These are phyloP conservation scores for Podarcis muralis DNA, from an alignment of 2,113 vertebrate species.

Conservation along the genomic window DNA sequence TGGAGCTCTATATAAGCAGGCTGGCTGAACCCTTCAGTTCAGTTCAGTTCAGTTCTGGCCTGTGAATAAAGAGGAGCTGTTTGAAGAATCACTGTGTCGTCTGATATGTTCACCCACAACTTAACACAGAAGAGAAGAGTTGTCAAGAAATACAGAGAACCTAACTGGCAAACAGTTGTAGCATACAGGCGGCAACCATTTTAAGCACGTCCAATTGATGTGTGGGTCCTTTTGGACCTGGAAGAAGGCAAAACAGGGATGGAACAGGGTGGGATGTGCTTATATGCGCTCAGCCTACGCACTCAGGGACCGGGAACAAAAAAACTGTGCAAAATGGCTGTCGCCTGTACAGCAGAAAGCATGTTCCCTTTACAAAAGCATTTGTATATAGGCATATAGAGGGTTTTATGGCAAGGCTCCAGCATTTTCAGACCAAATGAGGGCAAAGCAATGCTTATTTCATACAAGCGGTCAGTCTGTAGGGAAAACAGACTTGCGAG, in stretches of 20 bases:
- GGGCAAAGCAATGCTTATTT: slow-evolving; percentile 1
- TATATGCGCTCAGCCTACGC: too few relatives aligned
- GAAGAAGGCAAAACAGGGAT: not conserved
- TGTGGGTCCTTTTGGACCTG: too few relatives aligned
- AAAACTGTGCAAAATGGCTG: too few relatives aligned
- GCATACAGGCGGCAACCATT: not conserved
- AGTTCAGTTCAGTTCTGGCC: too few relatives aligned
- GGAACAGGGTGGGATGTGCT: too few relatives aligned
- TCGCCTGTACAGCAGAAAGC: not conserved
- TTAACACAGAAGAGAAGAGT: not conserved
- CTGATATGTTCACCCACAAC: too few relatives aligned
- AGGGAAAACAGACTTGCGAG: not conserved
- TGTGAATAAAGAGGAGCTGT: too few relatives aligned
- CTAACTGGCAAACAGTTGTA: not conserved
- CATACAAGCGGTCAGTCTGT: not conserved
- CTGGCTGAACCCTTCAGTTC: too few relatives aligned
- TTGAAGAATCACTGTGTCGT: too few relatives aligned
- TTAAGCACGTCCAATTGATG: too few relatives aligned
- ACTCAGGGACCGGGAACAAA: too few relatives aligned
- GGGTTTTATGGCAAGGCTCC: not conserved
- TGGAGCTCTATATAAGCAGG: too few relatives aligned
- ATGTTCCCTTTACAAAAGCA: not conserved
- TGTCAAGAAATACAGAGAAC: not conserved
- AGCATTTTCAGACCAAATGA: not conserved
- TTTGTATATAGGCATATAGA: not conserved